Evolutionary conservation across 2,888 invertebrate genomes (phyloP), one percentile per base, ranked within the genome.

Genomic region (Cyrtodaria siliqua): DNA sequence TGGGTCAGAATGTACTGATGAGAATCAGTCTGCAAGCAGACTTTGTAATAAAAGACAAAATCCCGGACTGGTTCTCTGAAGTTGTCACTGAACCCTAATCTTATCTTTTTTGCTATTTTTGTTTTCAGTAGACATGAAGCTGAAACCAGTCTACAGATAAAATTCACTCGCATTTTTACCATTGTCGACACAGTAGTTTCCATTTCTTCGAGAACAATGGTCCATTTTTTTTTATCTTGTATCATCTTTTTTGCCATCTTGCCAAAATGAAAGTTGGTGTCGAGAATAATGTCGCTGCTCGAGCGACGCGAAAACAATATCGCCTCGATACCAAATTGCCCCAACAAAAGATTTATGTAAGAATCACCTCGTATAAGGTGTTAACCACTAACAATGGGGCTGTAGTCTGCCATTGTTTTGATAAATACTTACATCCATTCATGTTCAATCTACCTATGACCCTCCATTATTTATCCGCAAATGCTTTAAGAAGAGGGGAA

Each of bases 351-450:
- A 60, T 55, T 66, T 55, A 66, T 69, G 61, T 63, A 72, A 68
- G 80, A 80, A 62, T 67, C 76, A 76, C 66, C 59, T 57, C 56
- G 60, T 57, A 40, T 63, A 49, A 79, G 68, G 75, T 71, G 69
- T 74, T 78, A 61, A 69, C 42, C 50, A 57, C 33, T 16, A 44
- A 81, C 81, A 81, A 81, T 40, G 57, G 71, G 49, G 33, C 53
- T 55, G 52, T 61, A 78, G 63, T 68, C 40, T 26, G 56, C 68
- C 47, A 75, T 79, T 79, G 74, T 79, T 71, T 72, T 20, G 53
- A 29, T 47, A 69, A 68, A 81, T 78, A 81, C 73, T 75, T 81
- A 81, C 81, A 81, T 81, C 81, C 40, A 77, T 81, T 81, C 81
- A 78, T 69, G 69, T 75, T 75, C 71, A 66, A 59, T 57, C 71